phyloP scores from a whole-genome alignment of 2,888 invertebrate genomes.

The Aspidapion aeneum region DNA sequence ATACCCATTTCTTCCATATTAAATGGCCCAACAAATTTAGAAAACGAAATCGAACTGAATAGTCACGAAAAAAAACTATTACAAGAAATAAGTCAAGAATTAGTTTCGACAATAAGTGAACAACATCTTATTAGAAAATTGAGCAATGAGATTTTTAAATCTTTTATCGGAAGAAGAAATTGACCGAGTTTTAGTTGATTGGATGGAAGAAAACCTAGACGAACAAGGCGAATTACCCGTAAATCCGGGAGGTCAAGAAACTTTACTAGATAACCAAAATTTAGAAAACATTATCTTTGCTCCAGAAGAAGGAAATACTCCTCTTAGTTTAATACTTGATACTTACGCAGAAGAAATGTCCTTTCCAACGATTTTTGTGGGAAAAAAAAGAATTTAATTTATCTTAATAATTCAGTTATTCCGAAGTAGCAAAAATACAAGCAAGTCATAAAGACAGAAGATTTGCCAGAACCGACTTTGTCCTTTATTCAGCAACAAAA shows the following conservation, averaged over 20 bases:
- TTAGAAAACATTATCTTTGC: constrained; percentile 8
- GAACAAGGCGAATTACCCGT: background rate
- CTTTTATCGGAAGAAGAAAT: background rate
- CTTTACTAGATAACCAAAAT: constrained; percentile 7
- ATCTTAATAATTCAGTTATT: constrained; percentile 1
- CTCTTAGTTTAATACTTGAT: constrained; percentile 10
- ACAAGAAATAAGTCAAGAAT: background rate
- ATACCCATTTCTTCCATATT: too few relatives aligned
- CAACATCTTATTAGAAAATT: background rate
- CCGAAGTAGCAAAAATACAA: constrained; percentile 5
- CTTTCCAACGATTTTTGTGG: constrained; percentile 15
- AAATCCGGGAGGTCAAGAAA: constrained; percentile 9
- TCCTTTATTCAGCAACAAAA: constrained; percentile 5
- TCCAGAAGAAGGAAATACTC: constrained; percentile 10
- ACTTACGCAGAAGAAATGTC: constrained; percentile 10
- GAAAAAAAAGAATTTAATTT: constrained; percentile 6
- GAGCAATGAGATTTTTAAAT: background rate
- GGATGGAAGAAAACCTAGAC: background rate
- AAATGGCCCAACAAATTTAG: too few relatives aligned
- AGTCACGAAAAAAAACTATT: background rate
- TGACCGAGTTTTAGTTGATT: background rate
- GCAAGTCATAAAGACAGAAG: background rate
- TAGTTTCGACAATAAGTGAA: background rate
- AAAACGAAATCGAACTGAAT: too few relatives aligned
- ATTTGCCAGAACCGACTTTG: constrained; percentile 6